Base-by-base conservation (phyloP, 2,113 vertebrate genomes). In the Heterochromis multidens region DNA sequence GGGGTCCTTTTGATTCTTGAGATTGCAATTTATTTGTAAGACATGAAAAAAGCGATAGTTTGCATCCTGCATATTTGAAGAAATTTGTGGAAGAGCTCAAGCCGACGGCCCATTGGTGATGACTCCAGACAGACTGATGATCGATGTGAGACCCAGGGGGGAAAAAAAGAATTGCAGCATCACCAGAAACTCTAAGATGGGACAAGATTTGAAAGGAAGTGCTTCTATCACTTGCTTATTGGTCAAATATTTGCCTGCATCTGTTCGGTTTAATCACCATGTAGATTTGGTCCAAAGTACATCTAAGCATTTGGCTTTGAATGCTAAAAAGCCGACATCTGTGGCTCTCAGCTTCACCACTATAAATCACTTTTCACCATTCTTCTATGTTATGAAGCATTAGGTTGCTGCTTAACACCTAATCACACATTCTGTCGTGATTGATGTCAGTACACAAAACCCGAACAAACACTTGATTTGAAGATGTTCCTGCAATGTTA, bases 11-110 rank as follows among this genome's bases (percentile, higher is more conserved):
- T 43, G 37, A 67, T 74, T 65, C 35, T 84, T 46, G 60, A 58
- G 74, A 82, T 59, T 62, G 29, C 49, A 52, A 81, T 81, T 87
- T 82, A 79, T 82, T 70, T 76, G 65, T 74, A 27, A 63, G 31
- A 74, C 3, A 21, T 82, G 40, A 79, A 89, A 25, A 76, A 67
- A 27, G 46, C 35, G n/a, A 46, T 10, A 11, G 33, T 49, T 81
- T n/a, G 29, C 37, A 76, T 70, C 14, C 4, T 57, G 49, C 29
- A 67, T 52, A 35, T 81, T n/a, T 33, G 5, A 85, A 67, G 17
- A 89, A 40, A 80, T 56, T 17, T 58, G 6, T 63, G 35, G 23
- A 29, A n/a, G 43, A 81, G 80, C 37, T 23, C 23, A 11, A 57
- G 27, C 63, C 19, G 37, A 35, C 17, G 13, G 49, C 10, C 29